Evolutionary conservation across 2,888 invertebrate genomes (phyloP).

Genomic region (Drosophila sordidula): DNA sequence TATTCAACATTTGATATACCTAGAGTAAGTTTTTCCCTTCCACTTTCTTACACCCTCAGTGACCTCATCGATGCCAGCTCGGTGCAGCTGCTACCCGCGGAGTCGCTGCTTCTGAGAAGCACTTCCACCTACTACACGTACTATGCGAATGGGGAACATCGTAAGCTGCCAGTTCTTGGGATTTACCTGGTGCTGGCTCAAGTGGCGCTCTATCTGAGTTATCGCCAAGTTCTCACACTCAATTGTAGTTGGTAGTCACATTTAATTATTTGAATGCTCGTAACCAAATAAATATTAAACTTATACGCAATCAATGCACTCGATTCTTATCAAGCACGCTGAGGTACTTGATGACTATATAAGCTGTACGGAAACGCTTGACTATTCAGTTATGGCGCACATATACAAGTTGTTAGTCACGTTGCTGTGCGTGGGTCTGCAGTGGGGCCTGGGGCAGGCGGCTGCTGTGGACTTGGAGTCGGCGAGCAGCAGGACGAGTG

Average conservation of each 20-base stretch:
- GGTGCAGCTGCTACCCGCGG: slow-evolving; percentile 78
- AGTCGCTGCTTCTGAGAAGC: slow-evolving; percentile 77
- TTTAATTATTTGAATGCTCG: slow-evolving; percentile 15
- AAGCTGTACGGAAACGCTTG: not conserved
- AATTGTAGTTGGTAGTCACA: slow-evolving; percentile 15
- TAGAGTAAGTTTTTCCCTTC: no score
- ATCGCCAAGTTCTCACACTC: slow-evolving; percentile 29
- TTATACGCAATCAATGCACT: slow-evolving; percentile 35
- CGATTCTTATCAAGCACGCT: slow-evolving; percentile 28
- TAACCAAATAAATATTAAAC: slow-evolving; percentile 38
- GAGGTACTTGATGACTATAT: slow-evolving; percentile 29
- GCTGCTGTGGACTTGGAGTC: slow-evolving; percentile 48
- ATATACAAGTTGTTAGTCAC: slow-evolving; percentile 25
- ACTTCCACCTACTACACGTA: slow-evolving; percentile 70
- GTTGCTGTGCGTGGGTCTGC: slow-evolving; percentile 27
- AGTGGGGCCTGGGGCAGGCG: slow-evolving; percentile 16
- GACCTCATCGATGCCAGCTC: slow-evolving; percentile 57
- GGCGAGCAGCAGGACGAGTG: slow-evolving; percentile 31
- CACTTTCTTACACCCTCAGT: slow-evolving; percentile 43
- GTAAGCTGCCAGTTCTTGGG: slow-evolving; percentile 31
- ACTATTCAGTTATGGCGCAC: slow-evolving; percentile 50
- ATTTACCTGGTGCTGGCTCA: slow-evolving; percentile 59
- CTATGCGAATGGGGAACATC: slow-evolving; percentile 59
- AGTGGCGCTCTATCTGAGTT: slow-evolving; percentile 62
- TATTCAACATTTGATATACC: no score